Conservation (phyloP, 2,797 vertebrate species). For the Alca torda region DNA sequence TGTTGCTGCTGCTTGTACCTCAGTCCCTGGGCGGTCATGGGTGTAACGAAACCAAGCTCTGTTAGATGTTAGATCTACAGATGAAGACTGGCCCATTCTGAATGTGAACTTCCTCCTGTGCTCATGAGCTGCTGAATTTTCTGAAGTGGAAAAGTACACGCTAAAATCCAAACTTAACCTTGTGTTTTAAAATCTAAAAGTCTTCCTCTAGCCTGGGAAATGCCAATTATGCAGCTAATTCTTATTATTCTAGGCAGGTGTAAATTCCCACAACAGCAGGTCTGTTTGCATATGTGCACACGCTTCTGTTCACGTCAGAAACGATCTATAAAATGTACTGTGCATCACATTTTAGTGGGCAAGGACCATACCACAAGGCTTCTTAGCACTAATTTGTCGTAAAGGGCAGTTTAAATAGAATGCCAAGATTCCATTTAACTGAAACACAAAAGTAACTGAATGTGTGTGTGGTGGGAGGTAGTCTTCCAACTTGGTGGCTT, state of each 20-base stretch:
- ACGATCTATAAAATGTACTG: not conserved
- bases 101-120: not conserved
- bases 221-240: not conserved
- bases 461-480: not conserved
- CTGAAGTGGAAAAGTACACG: not conserved
- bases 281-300: not conserved
- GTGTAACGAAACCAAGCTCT: not conserved
- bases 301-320: not conserved
- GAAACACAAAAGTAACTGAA: not conserved
- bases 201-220: not conserved
- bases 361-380: not conserved
- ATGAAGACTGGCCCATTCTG: not conserved
- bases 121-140: not conserved
- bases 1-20: not conserved
- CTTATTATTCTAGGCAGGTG: constrained; percentile 23
- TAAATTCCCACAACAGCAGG: constrained; percentile 13
- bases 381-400: not conserved
- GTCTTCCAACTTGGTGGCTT: not conserved
- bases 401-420: not conserved
- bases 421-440: not conserved
- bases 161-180: not conserved
- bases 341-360: not conserved
- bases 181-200: not conserved
- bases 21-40: not conserved
- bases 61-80: not conserved